A percentile compares a stretch with the other conserved stretches of the same genome.
phyloP scores from a whole-genome alignment of 2,797 vertebrate genomes.

The Myiothlypis chrysogaster region DNA sequence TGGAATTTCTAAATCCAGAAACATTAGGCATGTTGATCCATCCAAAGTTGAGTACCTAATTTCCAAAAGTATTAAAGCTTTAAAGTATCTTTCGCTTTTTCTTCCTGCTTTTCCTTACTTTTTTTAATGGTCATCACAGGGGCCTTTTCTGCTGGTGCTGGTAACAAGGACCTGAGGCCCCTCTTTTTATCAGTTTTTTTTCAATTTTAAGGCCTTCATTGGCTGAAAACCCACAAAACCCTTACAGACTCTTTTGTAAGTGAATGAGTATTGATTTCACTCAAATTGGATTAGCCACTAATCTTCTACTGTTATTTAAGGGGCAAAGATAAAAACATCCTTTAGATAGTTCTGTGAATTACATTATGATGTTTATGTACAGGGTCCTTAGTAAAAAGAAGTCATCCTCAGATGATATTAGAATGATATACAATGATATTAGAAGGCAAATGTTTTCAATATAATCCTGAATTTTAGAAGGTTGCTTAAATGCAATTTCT shows the following conservation, averaged over 20 bases:
- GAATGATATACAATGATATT: neutral
- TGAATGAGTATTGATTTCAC: neutral
- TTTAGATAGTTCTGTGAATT: neutral
- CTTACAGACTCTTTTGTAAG: neutral
- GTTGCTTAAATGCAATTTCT: neutral
- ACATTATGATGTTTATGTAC: neutral
- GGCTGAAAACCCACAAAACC: neutral
- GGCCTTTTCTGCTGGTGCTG: neutral
- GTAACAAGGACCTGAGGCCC: neutral
- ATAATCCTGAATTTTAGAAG: neutral
- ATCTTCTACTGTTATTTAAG: neutral
- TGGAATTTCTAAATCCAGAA: neutral
- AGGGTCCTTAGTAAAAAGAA: neutral
- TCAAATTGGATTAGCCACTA: neutral
- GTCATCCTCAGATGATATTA: neutral
- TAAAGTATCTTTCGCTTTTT: neutral
- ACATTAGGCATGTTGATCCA: neutral
- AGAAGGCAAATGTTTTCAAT: neutral
- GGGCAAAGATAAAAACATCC: neutral
- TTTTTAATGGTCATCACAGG: neutral
- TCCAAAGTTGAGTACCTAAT: neutral
- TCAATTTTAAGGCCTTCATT: neutral
- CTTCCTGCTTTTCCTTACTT: neutral
- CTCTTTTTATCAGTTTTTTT: neutral
- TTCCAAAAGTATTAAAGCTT: neutral